Percentiles rank a stretch among this genome's conserved stretches.
phyloP scores from a whole-genome alignment of 2,113 vertebrate genomes.

The Anser brachyrhynchus region DNA sequence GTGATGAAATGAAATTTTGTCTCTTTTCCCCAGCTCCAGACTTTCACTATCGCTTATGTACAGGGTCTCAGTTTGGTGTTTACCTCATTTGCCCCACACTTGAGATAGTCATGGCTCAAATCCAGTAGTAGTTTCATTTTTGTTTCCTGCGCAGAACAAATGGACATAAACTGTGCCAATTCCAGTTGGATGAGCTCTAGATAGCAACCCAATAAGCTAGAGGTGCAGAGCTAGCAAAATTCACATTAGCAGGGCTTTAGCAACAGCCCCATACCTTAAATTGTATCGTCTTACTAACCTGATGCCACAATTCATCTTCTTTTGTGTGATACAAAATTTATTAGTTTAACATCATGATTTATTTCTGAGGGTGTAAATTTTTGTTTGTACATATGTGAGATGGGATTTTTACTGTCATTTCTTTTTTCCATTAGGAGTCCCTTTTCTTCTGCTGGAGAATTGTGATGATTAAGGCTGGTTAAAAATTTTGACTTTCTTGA shows the following conservation, averaged over 20 bases:
- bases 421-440: neutral
- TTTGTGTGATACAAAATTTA: neutral
- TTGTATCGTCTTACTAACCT: neutral
- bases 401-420: neutral
- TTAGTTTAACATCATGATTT: neutral
- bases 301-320: neutral
- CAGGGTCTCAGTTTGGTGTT: neutral
- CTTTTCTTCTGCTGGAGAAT: neutral
- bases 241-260: neutral
- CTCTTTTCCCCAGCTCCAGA: neutral
- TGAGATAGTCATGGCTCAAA: neutral
- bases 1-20: neutral
- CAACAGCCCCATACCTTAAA: neutral
- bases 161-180: neutral
- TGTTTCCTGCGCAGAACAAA: constrained; percentile 2
- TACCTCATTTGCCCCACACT: neutral
- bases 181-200: neutral
- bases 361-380: neutral
- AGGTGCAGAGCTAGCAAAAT: neutral
- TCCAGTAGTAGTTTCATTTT: neutral
- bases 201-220: neutral
- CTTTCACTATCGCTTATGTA: neutral
- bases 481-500: neutral
- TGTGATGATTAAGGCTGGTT: neutral
- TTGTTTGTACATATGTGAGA: neutral